These are phyloP conservation scores for Lumbricus terrestris DNA, from an alignment of 2,888 invertebrate genomes.

Conservation along the genomic window DNA sequence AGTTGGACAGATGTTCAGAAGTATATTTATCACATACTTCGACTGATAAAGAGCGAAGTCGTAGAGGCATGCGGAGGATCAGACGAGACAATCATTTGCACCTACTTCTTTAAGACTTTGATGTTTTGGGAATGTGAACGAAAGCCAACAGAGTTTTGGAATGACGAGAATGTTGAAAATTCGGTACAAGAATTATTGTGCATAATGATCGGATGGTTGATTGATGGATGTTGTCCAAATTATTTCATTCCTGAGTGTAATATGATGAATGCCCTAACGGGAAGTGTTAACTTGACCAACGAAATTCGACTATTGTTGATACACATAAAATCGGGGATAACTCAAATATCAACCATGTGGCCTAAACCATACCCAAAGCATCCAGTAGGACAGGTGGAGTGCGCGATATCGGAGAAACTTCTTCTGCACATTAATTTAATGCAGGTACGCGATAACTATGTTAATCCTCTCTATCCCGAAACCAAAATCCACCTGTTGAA, in stretches of 20 bases:
- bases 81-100: not conserved
- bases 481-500: not conserved
- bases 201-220: slow-evolving; percentile 15
- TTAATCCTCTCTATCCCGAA: not conserved
- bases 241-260: slow-evolving; percentile 19
- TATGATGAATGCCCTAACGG: not conserved
- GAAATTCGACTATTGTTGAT: not conserved
- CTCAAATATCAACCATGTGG: not conserved
- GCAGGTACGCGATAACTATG: not conserved
- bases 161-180: not conserved
- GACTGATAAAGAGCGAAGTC: slow-evolving; percentile 9
- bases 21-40: not conserved
- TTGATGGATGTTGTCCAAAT: slow-evolving; percentile 15
- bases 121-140: slow-evolving; percentile 23
- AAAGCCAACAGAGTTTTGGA: slow-evolving; percentile 5
- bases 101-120: slow-evolving; percentile 22
- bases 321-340: not conserved
- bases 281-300: not conserved
- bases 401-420: not conserved
- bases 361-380: not conserved
- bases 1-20: slow-evolving; percentile 14
- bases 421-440: not conserved
- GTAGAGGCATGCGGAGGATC: not conserved
- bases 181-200: not conserved
- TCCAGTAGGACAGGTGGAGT: not conserved